These are phyloP conservation scores for Matsumyia berberina DNA, from an alignment of 2,888 invertebrate species.

Conservation along the genomic window DNA sequence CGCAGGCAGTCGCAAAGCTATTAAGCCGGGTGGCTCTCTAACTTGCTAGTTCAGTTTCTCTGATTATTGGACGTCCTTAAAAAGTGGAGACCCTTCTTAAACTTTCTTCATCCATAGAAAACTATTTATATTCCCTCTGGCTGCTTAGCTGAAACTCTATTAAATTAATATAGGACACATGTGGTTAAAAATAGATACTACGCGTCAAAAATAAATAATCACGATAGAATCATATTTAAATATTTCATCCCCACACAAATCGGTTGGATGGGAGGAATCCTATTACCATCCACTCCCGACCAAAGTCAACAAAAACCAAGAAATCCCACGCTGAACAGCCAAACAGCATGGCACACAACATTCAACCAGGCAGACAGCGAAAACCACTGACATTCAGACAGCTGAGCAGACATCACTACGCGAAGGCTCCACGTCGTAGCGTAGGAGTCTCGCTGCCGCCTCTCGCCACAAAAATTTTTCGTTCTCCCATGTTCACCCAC, in stretches of 20 bases:
- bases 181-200: background rate
- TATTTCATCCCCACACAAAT: background rate
- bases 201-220: background rate
- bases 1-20: no score
- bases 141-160: background rate
- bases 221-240: constrained; percentile 3
- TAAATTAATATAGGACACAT: constrained; percentile 16
- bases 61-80: no score
- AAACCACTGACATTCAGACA: constrained; percentile 72
- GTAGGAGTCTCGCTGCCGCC: background rate
- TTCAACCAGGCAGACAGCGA: constrained; percentile 48
- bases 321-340: constrained; percentile 34
- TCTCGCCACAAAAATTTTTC: constrained; percentile 48
- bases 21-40: no score
- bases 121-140: background rate
- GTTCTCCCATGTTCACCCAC: constrained; percentile 46
- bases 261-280: background rate
- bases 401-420: constrained; percentile 41
- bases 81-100: no score
- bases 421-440: constrained; percentile 7
- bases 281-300: background rate
- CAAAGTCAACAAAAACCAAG: constrained; percentile 30
- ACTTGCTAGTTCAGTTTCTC: no score
- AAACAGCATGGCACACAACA: constrained; percentile 39
- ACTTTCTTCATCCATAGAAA: no score